Evolutionary conservation across 2,113 vertebrate species (phyloP).

Genomic region (Gambusia affinis): DNA sequence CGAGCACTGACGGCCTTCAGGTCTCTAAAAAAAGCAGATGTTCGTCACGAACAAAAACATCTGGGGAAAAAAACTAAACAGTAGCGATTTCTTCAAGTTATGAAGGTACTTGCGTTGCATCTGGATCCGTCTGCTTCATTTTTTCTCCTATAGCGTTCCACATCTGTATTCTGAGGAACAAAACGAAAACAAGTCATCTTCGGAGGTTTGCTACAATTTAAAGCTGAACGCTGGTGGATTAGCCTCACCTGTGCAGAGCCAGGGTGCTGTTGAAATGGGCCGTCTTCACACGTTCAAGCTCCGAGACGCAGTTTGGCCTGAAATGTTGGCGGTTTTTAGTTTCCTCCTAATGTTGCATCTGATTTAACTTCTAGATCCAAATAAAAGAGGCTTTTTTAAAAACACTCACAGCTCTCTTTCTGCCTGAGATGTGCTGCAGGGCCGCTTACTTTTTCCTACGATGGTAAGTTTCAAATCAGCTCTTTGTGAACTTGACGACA

Average conservation of each 20-base stretch:
- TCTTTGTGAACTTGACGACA: background rate
- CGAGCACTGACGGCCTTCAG: constrained; percentile 67
- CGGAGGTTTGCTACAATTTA: background rate
- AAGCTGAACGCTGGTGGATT: background rate
- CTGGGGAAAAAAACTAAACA: background rate
- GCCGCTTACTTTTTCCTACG: constrained; percentile 64
- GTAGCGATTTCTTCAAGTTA: background rate
- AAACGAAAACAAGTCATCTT: background rate
- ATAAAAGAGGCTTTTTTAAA: background rate
- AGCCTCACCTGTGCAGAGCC: constrained; percentile 73
- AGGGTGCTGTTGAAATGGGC: constrained; percentile 76
- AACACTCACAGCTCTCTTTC: constrained; percentile 75
- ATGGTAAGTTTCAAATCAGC: constrained; percentile 12
- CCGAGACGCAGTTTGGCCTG: constrained; percentile 71
- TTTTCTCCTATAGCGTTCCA: constrained; percentile 76
- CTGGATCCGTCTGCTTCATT: constrained; percentile 64
- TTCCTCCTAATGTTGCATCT: background rate
- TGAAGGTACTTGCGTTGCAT: constrained; percentile 66
- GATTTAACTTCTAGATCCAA: background rate
- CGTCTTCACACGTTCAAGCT: constrained; percentile 72
- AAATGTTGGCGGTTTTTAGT: constrained; percentile 6
- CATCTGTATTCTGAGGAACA: constrained; percentile 79
- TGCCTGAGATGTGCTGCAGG: constrained; percentile 63
- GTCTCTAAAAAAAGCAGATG: constrained; percentile 44
- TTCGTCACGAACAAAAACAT: background rate